Evolutionary conservation across 2,113 vertebrate genomes (phyloP).

Genomic region (Zapus hudsonius): DNA sequence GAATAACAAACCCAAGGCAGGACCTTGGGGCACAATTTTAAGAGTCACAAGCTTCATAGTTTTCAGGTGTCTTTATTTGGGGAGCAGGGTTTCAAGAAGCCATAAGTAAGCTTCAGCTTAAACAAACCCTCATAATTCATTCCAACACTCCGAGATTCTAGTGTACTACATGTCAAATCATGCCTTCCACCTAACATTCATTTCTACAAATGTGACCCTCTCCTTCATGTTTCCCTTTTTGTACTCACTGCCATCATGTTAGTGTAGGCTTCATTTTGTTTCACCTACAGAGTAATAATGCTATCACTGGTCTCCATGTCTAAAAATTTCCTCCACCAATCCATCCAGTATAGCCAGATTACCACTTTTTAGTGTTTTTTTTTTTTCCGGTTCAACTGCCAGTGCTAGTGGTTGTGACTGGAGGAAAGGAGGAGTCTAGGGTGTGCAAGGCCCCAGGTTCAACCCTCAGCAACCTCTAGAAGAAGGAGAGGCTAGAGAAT

Average conservation of each 20-base stretch:
- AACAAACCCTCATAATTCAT: constrained; percentile 1
- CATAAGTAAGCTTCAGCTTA: not conserved
- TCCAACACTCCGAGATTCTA: not conserved
- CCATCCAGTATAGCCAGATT: not conserved
- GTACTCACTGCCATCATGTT: not conserved
- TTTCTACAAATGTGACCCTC: no score
- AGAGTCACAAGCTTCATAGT: not conserved
- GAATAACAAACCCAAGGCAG: not conserved
- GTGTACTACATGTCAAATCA: not conserved
- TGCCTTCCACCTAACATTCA: not conserved
- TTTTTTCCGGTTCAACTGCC: not conserved
- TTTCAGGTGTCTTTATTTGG: not conserved
- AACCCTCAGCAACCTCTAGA: not conserved
- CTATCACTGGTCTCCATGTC: not conserved
- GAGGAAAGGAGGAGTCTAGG: not conserved
- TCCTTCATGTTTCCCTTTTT: not conserved
- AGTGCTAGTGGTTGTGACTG: not conserved
- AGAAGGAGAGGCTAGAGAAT: not conserved
- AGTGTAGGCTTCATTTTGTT: not conserved
- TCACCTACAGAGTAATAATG: not conserved
- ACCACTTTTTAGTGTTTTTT: not conserved
- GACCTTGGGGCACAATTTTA: not conserved
- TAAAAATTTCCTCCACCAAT: no score
- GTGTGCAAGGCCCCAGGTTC: not conserved
- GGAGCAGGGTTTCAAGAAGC: not conserved